phyloP scores from a whole-genome alignment of 2,797 vertebrate species.

The Myioborus melanocephalus region DNA sequence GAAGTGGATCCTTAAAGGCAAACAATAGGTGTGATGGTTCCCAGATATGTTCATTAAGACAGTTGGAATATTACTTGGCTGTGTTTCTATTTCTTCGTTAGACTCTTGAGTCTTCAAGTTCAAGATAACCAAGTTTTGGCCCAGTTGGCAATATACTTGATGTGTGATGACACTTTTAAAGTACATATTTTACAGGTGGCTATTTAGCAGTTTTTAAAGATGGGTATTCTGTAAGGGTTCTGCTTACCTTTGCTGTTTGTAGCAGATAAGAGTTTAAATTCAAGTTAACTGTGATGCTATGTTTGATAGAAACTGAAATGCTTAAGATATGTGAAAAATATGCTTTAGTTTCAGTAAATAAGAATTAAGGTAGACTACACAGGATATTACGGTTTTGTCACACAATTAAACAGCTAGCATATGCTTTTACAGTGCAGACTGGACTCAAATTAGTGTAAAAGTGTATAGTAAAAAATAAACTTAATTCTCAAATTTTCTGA shows the following conservation, averaged over 20 bases:
- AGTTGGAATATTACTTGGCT: neutral
- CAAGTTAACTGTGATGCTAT: neutral
- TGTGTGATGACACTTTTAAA: neutral
- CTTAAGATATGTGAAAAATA: neutral
- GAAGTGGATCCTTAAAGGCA: neutral
- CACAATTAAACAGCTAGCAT: neutral
- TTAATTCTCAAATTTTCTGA: neutral
- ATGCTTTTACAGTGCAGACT: neutral
- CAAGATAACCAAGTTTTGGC: neutral
- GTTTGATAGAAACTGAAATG: neutral
- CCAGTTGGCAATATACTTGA: neutral
- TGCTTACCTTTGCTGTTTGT: neutral
- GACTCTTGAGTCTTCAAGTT: neutral
- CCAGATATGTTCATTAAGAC: neutral
- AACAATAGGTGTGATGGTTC: neutral
- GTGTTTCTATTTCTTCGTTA: neutral
- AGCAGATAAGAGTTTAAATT: neutral
- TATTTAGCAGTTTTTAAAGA: neutral
- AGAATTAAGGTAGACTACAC: neutral
- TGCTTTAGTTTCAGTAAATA: neutral
- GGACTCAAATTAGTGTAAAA: neutral
- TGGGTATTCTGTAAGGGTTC: neutral
- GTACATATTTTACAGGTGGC: neutral
- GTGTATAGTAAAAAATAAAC: neutral
- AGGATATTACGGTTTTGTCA: neutral